A percentile compares a stretch with the other conserved stretches of the same genome.
Evolutionary conservation across 2,113 vertebrate genomes (phyloP).

Genomic region (Paralichthys olivaceus): DNA sequence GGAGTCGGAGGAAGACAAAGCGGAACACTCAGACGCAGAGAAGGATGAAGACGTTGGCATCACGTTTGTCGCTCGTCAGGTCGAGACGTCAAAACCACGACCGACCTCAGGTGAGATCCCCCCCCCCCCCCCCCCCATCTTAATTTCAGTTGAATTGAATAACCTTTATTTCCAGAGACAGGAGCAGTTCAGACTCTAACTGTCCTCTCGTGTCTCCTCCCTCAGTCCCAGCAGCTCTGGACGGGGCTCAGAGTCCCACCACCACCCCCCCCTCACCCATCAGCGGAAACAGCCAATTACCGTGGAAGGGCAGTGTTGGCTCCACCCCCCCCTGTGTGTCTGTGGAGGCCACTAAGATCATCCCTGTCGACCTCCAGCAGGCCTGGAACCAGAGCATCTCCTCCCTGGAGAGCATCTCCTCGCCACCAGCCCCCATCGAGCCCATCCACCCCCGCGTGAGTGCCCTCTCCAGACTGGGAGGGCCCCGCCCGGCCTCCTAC

Average conservation of each 20-base stretch:
- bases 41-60: slow-evolving; percentile 94
- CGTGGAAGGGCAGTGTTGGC: slow-evolving; percentile 90
- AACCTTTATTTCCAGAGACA: background rate
- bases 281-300: slow-evolving; percentile 88
- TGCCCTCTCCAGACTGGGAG: slow-evolving; percentile 78
- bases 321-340: slow-evolving; percentile 91
- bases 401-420: slow-evolving; percentile 93
- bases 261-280: slow-evolving; percentile 82
- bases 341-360: slow-evolving; percentile 95
- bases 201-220: background rate
- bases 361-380: slow-evolving; percentile 93
- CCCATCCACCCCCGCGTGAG: slow-evolving; percentile 75
- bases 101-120: slow-evolving; percentile 84
- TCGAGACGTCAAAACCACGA: slow-evolving; percentile 86
- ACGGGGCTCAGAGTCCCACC: slow-evolving; percentile 86
- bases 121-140: no score
- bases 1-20: slow-evolving; percentile 87
- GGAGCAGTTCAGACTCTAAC: background rate
- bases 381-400: slow-evolving; percentile 98
- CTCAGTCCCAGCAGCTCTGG: slow-evolving; percentile 79
- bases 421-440: slow-evolving; percentile 83
- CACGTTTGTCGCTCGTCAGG: slow-evolving; percentile 90
- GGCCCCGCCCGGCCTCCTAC: slow-evolving; percentile 62
- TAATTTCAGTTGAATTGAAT: background rate
- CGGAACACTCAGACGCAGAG: slow-evolving; percentile 84